phyloP scores from a whole-genome alignment of 2,888 invertebrate genomes.

The Scaptomyza flava region DNA sequence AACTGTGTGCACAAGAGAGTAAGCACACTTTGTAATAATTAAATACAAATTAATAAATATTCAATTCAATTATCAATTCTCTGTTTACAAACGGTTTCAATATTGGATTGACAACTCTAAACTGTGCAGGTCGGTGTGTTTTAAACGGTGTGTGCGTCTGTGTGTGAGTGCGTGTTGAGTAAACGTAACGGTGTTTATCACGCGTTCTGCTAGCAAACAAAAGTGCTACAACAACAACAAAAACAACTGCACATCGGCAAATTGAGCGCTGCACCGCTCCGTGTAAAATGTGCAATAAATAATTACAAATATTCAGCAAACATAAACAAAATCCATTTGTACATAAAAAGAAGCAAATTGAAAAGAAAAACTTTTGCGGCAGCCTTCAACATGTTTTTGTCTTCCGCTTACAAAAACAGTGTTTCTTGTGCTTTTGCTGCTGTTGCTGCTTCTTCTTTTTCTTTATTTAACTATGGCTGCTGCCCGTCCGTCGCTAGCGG shows the following conservation, averaged over 20 bases:
- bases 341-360: conserved; percentile 1
- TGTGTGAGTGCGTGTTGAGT: conserved; percentile 26
- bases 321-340: conserved; percentile 56
- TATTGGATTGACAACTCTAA: conserved; percentile 43
- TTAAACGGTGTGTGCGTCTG: conserved; percentile 11
- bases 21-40: conserved; percentile 43
- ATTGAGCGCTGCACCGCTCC: conserved; percentile 40
- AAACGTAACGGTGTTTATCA: conserved; percentile 48
- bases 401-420: conserved; percentile 56
- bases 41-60: conserved; percentile 47
- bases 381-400: conserved; percentile 48
- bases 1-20: conserved; percentile 14
- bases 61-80: conserved; percentile 32
- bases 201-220: conserved; percentile 52
- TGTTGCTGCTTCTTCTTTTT: conserved; percentile 12
- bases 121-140: conserved; percentile 15
- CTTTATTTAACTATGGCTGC: conserved; percentile 18
- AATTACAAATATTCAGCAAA: conserved; percentile 69
- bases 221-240: conserved; percentile 44
- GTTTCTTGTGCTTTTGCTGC: conserved; percentile 13
- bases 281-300: conserved; percentile 68
- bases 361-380: conserved; percentile 1
- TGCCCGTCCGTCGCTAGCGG: conserved; percentile 32
- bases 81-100: conserved; percentile 43
- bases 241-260: conserved; percentile 42